Evolutionary conservation across 2,113 vertebrate species (phyloP).

Genomic region (Hydrochoerus hydrochaeris): DNA sequence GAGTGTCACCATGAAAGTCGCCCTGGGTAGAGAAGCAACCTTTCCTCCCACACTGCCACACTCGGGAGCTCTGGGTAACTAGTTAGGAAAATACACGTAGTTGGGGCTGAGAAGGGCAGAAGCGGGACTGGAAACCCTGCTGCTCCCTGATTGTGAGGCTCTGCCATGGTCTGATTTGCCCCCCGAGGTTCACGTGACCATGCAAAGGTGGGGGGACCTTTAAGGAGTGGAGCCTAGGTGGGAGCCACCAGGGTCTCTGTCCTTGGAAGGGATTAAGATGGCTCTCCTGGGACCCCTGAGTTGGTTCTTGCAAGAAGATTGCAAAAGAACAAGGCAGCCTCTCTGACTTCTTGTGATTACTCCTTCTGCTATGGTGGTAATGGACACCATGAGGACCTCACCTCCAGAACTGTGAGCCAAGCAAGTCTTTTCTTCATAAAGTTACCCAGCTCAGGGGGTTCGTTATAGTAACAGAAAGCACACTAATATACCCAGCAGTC

Average conservation of each 20-base stretch:
- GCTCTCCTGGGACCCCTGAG: neutral
- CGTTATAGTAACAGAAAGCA: neutral
- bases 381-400: neutral
- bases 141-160: rapidly evolving
- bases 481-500: neutral
- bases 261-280: neutral
- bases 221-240: neutral
- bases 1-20: neutral
- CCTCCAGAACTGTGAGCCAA: neutral
- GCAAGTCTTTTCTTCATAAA: neutral
- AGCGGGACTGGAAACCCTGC: neutral
- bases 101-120: neutral
- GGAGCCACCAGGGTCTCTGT: too few species aligned
- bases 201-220: neutral
- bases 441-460: neutral
- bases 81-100: neutral
- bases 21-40: neutral
- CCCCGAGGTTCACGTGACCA: neutral
- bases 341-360: neutral
- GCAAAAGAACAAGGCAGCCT: neutral
- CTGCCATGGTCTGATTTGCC: neutral
- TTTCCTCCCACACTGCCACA: neutral
- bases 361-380: neutral
- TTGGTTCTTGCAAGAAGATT: neutral
- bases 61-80: neutral